These are phyloP conservation scores for Oophaga pumilio DNA, from an alignment of 2,113 vertebrate genomes.

Conservation along the genomic window DNA sequence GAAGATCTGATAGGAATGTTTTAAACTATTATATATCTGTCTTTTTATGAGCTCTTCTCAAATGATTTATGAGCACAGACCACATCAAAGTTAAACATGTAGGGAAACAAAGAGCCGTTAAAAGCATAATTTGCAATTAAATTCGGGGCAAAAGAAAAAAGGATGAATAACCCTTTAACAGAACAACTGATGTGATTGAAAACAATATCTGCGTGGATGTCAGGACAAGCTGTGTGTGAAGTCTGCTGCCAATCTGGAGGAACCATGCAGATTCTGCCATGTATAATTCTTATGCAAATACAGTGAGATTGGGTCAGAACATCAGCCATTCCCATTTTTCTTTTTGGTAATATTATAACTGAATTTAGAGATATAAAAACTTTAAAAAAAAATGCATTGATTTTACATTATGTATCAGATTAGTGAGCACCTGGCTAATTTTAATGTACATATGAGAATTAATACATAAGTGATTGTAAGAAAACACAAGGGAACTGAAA, in stretches of 20 bases:
- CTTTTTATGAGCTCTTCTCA: too few species aligned
- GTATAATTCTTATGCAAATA: neutral
- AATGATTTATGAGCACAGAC: too few species aligned
- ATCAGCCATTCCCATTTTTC: neutral
- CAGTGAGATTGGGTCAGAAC: neutral
- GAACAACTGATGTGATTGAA: too few species aligned
- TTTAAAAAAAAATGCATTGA: constrained; percentile 62
- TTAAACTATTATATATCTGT: too few species aligned
- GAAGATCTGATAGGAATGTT: too few species aligned
- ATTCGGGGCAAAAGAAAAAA: too few species aligned
- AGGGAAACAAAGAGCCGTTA: too few species aligned
- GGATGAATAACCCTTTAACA: too few species aligned
- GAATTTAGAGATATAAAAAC: neutral
- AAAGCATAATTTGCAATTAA: too few species aligned
- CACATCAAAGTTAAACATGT: too few species aligned
- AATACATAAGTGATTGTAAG: neutral
- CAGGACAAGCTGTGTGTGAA: too few species aligned
- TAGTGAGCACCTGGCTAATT: constrained; percentile 79
- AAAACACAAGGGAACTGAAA: neutral
- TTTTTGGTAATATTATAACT: neutral
- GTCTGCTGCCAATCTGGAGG: neutral
- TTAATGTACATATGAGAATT: constrained; percentile 70
- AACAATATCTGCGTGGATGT: too few species aligned
- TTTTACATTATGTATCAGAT: constrained; percentile 75
- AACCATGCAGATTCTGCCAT: neutral